Conservation (phyloP, 2,888 invertebrate genomes). For the Orthosia incerta region DNA sequence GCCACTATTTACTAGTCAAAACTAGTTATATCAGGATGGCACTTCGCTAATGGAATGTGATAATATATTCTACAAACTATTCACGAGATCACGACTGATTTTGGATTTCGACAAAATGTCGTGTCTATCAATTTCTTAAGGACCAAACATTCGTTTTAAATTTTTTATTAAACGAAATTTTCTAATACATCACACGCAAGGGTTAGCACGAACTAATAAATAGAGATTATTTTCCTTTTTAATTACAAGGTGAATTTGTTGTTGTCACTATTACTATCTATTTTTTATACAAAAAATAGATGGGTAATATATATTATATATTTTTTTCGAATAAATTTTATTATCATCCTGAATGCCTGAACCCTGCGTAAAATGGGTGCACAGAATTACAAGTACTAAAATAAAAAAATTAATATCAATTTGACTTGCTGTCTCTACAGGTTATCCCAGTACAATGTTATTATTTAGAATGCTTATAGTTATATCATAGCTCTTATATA, state of each 20-base stretch:
- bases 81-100: slow-evolving; percentile 34
- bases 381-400: not conserved
- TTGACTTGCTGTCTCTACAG: not conserved
- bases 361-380: too few relatives aligned
- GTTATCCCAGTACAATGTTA: not conserved
- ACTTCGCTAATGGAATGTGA: slow-evolving; percentile 57
- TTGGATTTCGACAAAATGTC: not conserved
- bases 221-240: not conserved
- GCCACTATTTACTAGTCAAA: slow-evolving; percentile 40
- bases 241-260: too few relatives aligned
- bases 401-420: not conserved
- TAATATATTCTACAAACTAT: slow-evolving; percentile 59
- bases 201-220: not conserved
- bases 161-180: not conserved
- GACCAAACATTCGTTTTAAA: not conserved
- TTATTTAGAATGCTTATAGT: not conserved
- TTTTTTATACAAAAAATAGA: too few relatives aligned
- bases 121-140: not conserved
- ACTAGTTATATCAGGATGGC: slow-evolving; percentile 67
- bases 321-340: too few relatives aligned
- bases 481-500: too few relatives aligned
- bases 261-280: too few relatives aligned
- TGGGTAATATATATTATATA: too few relatives aligned
- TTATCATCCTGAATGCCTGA: too few relatives aligned
- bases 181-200: not conserved